Percentiles rank a stretch among this genome's conserved stretches.
Evolutionary conservation across 1,140 invertebrate species (phyloP).

Genomic region (Gerris buenoi): DNA sequence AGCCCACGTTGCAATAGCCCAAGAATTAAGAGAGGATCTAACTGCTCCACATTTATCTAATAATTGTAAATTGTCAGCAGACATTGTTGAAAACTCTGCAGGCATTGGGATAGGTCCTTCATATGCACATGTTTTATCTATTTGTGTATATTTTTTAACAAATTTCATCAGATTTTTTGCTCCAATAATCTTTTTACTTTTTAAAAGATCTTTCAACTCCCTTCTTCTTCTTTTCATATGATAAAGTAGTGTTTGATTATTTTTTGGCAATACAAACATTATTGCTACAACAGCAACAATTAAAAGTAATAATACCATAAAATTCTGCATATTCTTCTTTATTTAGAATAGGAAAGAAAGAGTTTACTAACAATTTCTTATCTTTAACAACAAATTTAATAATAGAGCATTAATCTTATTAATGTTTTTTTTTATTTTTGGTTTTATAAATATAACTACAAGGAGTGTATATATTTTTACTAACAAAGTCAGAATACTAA

Average conservation of each 20-base stretch:
- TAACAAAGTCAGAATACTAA: background rate
- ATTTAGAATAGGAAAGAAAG: background rate
- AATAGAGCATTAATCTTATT: background rate
- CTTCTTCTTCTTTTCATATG: background rate
- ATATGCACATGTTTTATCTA: background rate
- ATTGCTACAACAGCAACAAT: background rate
- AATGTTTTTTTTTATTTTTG: background rate
- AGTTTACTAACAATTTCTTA: background rate
- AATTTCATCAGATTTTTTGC: background rate
- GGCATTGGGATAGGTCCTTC: background rate
- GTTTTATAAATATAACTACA: background rate
- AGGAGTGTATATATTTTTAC: background rate
- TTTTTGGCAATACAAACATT: background rate
- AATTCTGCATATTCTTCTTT: background rate
- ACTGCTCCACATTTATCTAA: background rate
- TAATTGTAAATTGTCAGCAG: background rate
- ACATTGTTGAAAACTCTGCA: background rate
- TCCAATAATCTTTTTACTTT: background rate
- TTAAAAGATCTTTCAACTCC: background rate
- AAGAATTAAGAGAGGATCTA: background rate
- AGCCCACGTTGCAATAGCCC: background rate
- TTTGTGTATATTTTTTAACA: background rate
- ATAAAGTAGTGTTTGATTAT: background rate
- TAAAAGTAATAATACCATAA: background rate
- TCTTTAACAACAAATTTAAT: background rate